These are phyloP conservation scores for Xyrauchen texanus DNA, from an alignment of 2,113 vertebrate species.

Conservation along the genomic window DNA sequence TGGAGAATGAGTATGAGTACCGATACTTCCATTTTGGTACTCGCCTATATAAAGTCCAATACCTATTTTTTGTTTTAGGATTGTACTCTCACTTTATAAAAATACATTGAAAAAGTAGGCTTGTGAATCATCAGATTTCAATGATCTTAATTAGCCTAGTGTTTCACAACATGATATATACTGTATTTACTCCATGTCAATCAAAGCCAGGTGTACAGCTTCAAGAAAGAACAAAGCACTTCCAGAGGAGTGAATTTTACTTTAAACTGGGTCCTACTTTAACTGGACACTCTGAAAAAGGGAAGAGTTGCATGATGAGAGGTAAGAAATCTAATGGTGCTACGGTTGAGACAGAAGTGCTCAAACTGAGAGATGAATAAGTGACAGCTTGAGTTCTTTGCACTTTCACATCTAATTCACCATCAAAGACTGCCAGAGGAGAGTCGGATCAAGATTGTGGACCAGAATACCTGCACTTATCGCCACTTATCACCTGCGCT, in stretches of 20 bases:
- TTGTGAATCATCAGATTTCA: background rate
- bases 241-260: background rate
- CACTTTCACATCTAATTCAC: slow-evolving; percentile 14
- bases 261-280: slow-evolving; percentile 3
- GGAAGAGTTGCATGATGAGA: background rate
- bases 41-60: too few relatives aligned
- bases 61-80: too few relatives aligned
- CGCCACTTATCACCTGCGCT: slow-evolving; percentile 28
- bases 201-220: background rate
- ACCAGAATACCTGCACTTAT: slow-evolving; percentile 26
- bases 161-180: background rate
- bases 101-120: background rate
- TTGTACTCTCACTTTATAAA: background rate
- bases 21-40: too few relatives aligned
- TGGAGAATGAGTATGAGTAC: too few relatives aligned
- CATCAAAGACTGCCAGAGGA: background rate
- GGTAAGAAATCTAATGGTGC: background rate
- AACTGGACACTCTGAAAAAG: background rate
- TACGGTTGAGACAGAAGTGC: background rate
- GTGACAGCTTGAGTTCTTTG: slow-evolving; percentile 31
- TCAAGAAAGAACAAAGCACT: background rate
- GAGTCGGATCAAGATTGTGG: slow-evolving; percentile 23
- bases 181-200: background rate
- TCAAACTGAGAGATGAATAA: slow-evolving; percentile 19
- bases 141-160: background rate